phyloP scores from a whole-genome alignment of 2,113 vertebrate genomes.

The Erythrocercus mccallii region DNA sequence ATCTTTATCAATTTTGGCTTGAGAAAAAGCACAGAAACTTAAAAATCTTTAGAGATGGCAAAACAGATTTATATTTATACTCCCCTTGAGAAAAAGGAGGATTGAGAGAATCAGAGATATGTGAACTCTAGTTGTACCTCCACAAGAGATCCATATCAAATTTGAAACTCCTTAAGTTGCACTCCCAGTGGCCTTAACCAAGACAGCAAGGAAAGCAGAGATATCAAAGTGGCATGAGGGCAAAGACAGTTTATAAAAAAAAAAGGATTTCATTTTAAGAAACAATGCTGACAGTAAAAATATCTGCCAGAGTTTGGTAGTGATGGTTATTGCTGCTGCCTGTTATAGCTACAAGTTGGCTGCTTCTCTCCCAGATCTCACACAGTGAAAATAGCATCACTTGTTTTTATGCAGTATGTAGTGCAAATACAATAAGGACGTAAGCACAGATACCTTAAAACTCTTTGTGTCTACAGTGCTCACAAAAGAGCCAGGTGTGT shows the following conservation, averaged over 20 bases:
- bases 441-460: not conserved
- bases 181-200: not conserved
- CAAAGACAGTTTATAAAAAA: not conserved
- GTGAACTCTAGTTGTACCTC: not conserved
- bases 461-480: not conserved
- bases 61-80: not conserved
- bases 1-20: not conserved
- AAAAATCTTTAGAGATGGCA: not conserved
- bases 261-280: slow-evolving; percentile 3
- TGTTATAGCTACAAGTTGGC: not conserved
- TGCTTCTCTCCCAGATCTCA: not conserved
- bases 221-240: not conserved
- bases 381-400: not conserved
- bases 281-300: not conserved
- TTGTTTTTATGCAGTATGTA: not conserved
- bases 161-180: not conserved
- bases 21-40: not conserved
- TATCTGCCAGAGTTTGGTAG: not conserved
- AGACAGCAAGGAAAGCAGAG: not conserved
- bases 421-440: not conserved
- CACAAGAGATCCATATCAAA: not conserved
- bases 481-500: not conserved
- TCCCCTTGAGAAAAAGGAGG: not conserved
- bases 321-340: not conserved
- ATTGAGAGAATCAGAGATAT: not conserved